phyloP scores from a whole-genome alignment of 2,888 invertebrate species.

The Suillia variegata region DNA sequence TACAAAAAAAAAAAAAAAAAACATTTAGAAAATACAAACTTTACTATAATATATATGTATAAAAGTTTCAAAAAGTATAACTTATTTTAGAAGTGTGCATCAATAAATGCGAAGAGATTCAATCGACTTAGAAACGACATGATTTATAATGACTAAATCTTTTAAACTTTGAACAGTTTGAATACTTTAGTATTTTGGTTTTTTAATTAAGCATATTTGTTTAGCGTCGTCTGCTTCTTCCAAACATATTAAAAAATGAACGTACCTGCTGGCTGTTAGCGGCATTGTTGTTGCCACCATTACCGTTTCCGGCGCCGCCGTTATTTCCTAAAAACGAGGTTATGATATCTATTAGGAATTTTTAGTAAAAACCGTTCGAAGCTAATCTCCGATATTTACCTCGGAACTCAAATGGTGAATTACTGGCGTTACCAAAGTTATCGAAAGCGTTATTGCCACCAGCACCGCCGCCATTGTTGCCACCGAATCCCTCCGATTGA shows the following conservation, averaged over 20 bases:
- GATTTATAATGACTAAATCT: too few species aligned
- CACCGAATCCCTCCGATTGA: conserved; percentile 66
- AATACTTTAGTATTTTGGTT: too few species aligned
- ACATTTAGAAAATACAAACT: too few species aligned
- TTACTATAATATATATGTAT: too few species aligned
- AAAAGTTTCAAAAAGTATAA: too few species aligned
- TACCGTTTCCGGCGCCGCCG: conserved; percentile 33
- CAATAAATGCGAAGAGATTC: too few species aligned
- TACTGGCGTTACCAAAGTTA: conserved; percentile 44
- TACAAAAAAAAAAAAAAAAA: too few species aligned
- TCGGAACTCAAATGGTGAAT: conserved; percentile 55
- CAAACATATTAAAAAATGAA: conserved; percentile 44
- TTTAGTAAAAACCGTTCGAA: background rate
- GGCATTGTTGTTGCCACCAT: conserved; percentile 35
- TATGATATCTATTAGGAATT: conserved; percentile 24
- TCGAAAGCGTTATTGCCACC: conserved; percentile 42
- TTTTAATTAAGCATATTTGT: background rate
- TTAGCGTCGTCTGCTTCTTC: background rate
- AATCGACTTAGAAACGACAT: too few species aligned
- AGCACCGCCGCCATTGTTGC: conserved; percentile 37
- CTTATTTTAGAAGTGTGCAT: too few species aligned
- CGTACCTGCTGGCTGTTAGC: conserved; percentile 46
- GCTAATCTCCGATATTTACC: conserved; percentile 40
- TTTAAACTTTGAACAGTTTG: too few species aligned
- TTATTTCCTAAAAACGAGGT: conserved; percentile 38